phyloP scores from a whole-genome alignment of 2,888 invertebrate species.

The Drosophila trichaetosa region DNA sequence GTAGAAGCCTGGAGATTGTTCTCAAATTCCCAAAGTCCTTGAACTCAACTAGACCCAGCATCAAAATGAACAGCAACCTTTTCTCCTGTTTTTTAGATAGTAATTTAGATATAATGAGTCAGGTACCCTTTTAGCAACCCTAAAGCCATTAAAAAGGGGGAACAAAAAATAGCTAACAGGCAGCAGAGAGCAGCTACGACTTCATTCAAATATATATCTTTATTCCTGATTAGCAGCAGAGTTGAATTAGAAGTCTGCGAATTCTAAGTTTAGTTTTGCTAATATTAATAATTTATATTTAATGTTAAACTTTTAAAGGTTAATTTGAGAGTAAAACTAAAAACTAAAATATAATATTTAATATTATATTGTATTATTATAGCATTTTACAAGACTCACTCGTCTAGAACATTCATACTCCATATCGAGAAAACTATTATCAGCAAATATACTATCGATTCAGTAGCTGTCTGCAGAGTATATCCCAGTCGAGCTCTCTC shows the following conservation, averaged over 20 bases:
- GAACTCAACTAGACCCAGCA: background rate
- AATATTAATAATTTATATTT: background rate
- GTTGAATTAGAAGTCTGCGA: background rate
- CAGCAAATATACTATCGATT: background rate
- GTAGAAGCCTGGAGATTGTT: background rate
- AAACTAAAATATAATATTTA: background rate
- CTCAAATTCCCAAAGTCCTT: background rate
- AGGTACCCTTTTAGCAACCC: background rate
- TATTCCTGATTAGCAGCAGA: background rate
- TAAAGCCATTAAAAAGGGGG: background rate
- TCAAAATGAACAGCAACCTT: background rate
- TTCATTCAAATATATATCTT: background rate
- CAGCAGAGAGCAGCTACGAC: background rate
- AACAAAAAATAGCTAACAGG: background rate
- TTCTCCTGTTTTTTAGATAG: background rate
- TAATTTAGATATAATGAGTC: background rate
- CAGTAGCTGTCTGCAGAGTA: background rate
- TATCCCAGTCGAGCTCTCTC: background rate
- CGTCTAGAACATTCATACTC: too few species aligned
- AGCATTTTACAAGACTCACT: background rate
- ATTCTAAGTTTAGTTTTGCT: too few species aligned
- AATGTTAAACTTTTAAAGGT: background rate
- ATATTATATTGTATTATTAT: too few species aligned
- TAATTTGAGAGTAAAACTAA: background rate
- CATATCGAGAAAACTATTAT: background rate